Percentiles rank a stretch among this genome's conserved stretches.
Conservation (phyloP, 1,140 invertebrate genomes). For the Rhynchophorus ferrugineus region DNA sequence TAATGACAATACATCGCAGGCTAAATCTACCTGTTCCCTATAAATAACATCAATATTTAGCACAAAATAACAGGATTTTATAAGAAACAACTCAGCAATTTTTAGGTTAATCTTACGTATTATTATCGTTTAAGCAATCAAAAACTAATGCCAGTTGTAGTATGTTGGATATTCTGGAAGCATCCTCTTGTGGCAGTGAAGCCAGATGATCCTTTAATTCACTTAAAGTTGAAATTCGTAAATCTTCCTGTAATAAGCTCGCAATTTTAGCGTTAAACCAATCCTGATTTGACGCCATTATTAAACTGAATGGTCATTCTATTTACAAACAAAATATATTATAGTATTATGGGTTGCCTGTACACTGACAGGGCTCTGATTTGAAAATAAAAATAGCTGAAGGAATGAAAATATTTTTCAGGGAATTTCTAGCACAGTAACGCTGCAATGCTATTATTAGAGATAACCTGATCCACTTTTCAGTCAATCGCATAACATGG, state of each 20-base stretch:
- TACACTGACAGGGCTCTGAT: too few species aligned
- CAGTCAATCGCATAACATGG: neutral
- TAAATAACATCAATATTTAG: conserved; percentile 20
- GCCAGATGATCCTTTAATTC: conserved; percentile 41
- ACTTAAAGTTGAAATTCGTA: conserved; percentile 39
- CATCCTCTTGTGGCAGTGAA: conserved; percentile 36
- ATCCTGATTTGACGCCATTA: conserved; percentile 34
- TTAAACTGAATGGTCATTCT: too few species aligned
- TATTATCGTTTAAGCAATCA: conserved; percentile 41
- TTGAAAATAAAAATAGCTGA: too few species aligned
- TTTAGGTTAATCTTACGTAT: conserved; percentile 35
- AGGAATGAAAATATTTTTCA: too few species aligned
- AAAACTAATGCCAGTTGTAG: conserved; percentile 40
- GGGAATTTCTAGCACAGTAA: conserved; percentile 1
- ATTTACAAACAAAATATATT: too few species aligned
- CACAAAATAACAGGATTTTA: conserved; percentile 33
- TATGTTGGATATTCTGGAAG: conserved; percentile 31
- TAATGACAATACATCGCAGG: conserved; percentile 50
- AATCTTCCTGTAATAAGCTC: conserved; percentile 36
- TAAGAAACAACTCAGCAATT: conserved; percentile 16
- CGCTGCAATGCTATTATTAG: neutral
- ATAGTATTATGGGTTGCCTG: too few species aligned
- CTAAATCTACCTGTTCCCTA: conserved; percentile 46
- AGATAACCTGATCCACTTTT: neutral
- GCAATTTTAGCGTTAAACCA: conserved; percentile 42